Conservation (phyloP, 2,888 invertebrate genomes). For the Chalcis sispes region DNA sequence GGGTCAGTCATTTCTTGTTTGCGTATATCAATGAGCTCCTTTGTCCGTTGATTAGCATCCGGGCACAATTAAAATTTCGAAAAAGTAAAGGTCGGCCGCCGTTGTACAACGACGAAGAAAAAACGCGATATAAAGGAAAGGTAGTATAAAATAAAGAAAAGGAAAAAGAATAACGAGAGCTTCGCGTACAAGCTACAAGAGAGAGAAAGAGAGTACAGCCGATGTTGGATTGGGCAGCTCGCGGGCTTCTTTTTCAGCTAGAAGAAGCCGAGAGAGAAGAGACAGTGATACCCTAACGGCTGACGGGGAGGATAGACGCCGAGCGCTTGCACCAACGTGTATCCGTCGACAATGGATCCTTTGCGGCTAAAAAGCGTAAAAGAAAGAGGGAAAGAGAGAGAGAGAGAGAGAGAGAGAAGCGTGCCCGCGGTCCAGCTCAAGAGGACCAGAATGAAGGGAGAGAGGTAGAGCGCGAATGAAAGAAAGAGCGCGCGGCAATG, state of each 20-base stretch:
- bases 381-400: constrained; percentile 62
- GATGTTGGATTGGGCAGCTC: neutral
- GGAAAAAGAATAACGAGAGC: too few relatives aligned
- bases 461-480: constrained; percentile 69
- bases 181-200: too few relatives aligned
- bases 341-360: constrained; percentile 74
- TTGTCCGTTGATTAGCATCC: neutral
- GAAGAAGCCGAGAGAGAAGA: too few relatives aligned
- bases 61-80: constrained; percentile 26
- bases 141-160: too few relatives aligned
- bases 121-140: too few relatives aligned
- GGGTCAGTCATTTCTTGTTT: too few relatives aligned
- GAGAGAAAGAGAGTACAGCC: neutral
- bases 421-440: too few relatives aligned
- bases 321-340: constrained; percentile 61
- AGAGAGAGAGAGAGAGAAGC: constrained; percentile 44
- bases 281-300: constrained; percentile 71
- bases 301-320: too few relatives aligned
- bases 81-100: neutral
- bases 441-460: too few relatives aligned
- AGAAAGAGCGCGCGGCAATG: constrained; percentile 70
- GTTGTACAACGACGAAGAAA: too few relatives aligned
- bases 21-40: neutral
- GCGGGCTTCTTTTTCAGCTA: constrained; percentile 29
- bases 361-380: constrained; percentile 72